Evolutionary conservation across 2,888 invertebrate genomes (phyloP).

Genomic region (Thyatira batis): DNA sequence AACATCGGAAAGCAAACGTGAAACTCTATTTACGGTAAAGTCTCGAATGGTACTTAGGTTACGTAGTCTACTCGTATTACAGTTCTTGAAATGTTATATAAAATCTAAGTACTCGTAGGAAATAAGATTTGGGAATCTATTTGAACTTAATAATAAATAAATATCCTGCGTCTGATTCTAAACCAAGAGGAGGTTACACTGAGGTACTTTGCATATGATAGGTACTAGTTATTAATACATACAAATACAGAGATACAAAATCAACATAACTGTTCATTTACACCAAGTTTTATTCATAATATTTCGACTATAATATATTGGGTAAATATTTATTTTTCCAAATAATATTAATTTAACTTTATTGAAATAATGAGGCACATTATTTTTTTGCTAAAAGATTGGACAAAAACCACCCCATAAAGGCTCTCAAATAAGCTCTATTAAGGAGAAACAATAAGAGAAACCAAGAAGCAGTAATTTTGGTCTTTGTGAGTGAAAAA

Average conservation of each 20-base stretch:
- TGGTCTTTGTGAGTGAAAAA: slow-evolving; percentile 58
- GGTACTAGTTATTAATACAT: no score
- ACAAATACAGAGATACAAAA: no score
- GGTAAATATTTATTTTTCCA: no score
- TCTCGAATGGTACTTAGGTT: background rate
- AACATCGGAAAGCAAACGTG: background rate
- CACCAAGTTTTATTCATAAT: no score
- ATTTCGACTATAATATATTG: no score
- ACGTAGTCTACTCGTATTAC: background rate
- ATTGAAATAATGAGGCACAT: background rate
- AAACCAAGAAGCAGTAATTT: slow-evolving; percentile 49
- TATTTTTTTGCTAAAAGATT: background rate
- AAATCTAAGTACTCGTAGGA: background rate
- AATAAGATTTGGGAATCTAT: background rate
- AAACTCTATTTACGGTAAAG: background rate
- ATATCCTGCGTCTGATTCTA: no score
- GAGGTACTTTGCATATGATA: no score
- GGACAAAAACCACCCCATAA: slow-evolving; percentile 6
- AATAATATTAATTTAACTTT: background rate
- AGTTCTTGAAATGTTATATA: background rate
- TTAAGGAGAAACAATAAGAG: slow-evolving; percentile 53
- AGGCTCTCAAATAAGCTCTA: slow-evolving; percentile 30
- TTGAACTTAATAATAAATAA: no score
- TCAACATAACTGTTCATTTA: no score
- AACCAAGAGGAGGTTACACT: no score